Percentiles rank a stretch among this genome's conserved stretches.
Evolutionary conservation across 2,888 invertebrate species (phyloP).

Genomic region (Sialis lutaria): DNA sequence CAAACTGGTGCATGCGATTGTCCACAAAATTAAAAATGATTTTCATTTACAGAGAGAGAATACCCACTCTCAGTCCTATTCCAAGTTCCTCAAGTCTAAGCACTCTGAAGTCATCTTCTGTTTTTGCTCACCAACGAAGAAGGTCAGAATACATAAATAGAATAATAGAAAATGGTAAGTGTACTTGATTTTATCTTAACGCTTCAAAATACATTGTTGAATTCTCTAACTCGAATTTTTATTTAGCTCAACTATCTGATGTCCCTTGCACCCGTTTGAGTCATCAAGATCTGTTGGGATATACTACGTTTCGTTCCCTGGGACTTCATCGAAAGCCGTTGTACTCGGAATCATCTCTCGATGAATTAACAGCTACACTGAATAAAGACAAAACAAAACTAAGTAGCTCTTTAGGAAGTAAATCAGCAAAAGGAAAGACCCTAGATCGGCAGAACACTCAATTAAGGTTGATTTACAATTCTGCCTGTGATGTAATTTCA

Average conservation of each 20-base stretch:
- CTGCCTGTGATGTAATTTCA: too few relatives aligned
- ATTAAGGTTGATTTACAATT: background rate
- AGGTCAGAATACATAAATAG: conserved; percentile 28
- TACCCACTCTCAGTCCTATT: conserved; percentile 71
- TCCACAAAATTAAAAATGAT: background rate
- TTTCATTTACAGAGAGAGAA: conserved; percentile 37
- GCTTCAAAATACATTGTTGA: too few relatives aligned
- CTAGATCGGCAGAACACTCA: conserved; percentile 3
- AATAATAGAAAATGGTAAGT: too few relatives aligned
- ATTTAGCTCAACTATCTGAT: too few relatives aligned
- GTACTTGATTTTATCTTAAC: too few relatives aligned
- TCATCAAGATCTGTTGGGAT: conserved; percentile 59
- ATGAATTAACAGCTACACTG: conserved; percentile 22
- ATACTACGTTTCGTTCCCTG: conserved; percentile 51
- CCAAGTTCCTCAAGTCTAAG: conserved; percentile 62
- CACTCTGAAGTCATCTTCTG: conserved; percentile 17
- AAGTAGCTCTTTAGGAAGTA: conserved; percentile 7
- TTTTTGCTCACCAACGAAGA: conserved; percentile 19
- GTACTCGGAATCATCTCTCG: conserved; percentile 42
- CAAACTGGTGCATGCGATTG: background rate
- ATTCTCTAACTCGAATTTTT: too few relatives aligned
- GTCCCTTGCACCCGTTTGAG: conserved; percentile 36
- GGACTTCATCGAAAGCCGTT: conserved; percentile 48
- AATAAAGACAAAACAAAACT: conserved; percentile 4
- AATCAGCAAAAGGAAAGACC: conserved; percentile 5